Evolutionary conservation across 1,140 invertebrate genomes (phyloP), one percentile per base, ranked within the genome.

Genomic region (Heliconius melpomene): DNA sequence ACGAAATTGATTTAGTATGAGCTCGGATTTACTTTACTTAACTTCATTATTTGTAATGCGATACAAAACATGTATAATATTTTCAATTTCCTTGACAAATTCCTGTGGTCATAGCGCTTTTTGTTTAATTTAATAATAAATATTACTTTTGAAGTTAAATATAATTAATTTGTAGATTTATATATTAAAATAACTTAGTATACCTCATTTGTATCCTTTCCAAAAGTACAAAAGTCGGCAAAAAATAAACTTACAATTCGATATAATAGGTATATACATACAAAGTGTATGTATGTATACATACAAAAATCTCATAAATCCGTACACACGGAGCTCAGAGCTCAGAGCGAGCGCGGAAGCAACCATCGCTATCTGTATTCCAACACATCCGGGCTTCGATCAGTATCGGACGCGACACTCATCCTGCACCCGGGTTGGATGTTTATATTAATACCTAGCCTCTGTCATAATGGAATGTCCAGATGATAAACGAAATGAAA

Each of bases 331-430:
- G 32, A 7, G 6, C 32, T 79, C 77, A 66, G 38, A 26, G 60
- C 11, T 79, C 72, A 50, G 72, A 26, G 60, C 23, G 20, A 46
- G 72, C 72, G 57, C 60, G 77, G 77, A 79, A 79, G 78, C 78
- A 60, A 52, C 78, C 78, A 73, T 54, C 60, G 73, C 54, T 72
- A 75, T 75, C 78, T 75, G 29, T 54, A 79, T 71, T 54, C 73
- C 78, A 60, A 26, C 73, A 70, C 75, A 36, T 79, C 78, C 78
- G 74, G 73, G 75, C 54, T 75, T 79, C 74, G 78, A 79, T 79
- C 78, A 40, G 20, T 71, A 75, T 75, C 78, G 78, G 78, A 75
- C 50, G 73, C 9, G 26, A 20, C 46, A 26, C 38, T 11, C 60
- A 70, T 70, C 74, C 78, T 74, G 29, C 57, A 79, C 26, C 78